Evolutionary conservation across 35 echinoderm and acorn worm genomes (phyloP).

Genomic region (Heliocidaris erythrogramma): DNA sequence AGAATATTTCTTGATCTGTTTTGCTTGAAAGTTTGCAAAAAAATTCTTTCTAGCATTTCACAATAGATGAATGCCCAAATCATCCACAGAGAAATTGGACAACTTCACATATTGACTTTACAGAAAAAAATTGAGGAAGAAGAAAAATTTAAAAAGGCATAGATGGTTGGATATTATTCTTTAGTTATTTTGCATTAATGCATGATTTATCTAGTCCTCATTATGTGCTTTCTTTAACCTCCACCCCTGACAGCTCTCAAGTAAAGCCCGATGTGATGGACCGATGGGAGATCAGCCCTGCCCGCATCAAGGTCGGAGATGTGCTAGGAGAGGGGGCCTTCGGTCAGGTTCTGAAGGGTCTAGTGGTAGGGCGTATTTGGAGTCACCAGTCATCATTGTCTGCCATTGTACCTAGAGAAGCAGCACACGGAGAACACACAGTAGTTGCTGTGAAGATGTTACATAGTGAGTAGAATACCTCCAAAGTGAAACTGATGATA

Average conservation of each 20-base stretch:
- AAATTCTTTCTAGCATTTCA: no score
- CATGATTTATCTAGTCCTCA: neutral
- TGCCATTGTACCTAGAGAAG: conserved; percentile 59
- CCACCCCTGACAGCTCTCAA: conserved; percentile 9
- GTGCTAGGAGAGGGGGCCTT: conserved; percentile 89
- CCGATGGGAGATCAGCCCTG: conserved; percentile 86
- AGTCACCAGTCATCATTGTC: conserved; percentile 59
- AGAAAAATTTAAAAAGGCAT: no score
- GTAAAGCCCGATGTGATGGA: conserved; percentile 57
- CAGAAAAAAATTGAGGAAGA: neutral
- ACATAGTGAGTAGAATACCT: conserved; percentile 70
- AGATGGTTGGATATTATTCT: no score
- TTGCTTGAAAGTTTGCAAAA: neutral
- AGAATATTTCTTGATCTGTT: no score
- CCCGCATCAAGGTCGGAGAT: conserved; percentile 63
- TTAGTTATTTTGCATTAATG: neutral
- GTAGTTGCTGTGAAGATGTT: conserved; percentile 89
- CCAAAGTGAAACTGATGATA: neutral
- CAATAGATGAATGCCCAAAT: no score
- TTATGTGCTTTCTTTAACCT: neutral
- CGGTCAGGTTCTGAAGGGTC: conserved; percentile 86
- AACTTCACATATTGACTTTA: neutral
- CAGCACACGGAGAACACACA: conserved; percentile 57
- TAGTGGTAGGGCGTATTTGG: conserved; percentile 68
- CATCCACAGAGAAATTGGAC: neutral